These are phyloP conservation scores for Spizaetus ornatus DNA, from an alignment of 2,113 vertebrate species.

Conservation along the genomic window DNA sequence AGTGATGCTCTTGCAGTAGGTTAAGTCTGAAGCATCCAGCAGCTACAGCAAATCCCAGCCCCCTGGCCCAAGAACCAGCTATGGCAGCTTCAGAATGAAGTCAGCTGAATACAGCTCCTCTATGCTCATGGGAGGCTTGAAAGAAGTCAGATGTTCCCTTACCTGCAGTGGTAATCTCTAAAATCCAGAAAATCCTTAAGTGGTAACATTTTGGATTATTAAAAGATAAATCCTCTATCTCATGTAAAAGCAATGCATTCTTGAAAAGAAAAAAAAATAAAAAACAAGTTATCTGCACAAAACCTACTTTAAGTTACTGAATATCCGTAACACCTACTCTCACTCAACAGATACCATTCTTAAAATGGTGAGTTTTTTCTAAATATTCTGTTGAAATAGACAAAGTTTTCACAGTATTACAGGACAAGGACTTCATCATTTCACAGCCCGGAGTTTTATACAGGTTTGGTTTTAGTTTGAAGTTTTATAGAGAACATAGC, in stretches of 20 bases:
- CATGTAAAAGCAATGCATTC: neutral
- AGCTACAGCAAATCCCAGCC: neutral
- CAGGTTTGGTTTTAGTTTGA: neutral
- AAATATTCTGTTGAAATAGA: neutral
- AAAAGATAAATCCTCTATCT: neutral
- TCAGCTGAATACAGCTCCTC: neutral
- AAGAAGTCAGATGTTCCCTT: neutral
- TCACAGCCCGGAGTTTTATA: neutral
- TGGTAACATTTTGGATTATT: neutral
- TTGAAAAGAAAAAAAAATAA: neutral
- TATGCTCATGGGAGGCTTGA: neutral
- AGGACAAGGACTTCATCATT: neutral
- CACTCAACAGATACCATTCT: neutral
- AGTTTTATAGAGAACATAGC: neutral
- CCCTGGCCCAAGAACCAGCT: neutral
- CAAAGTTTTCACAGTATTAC: neutral
- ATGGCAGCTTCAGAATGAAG: neutral
- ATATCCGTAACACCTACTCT: neutral
- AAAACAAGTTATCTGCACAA: neutral
- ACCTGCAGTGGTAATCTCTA: neutral
- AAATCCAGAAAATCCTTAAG: neutral
- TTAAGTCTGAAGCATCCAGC: neutral
- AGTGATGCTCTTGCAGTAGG: neutral
- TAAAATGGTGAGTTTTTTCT: neutral
- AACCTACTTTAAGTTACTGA: neutral